Percentiles rank a stretch among this genome's conserved stretches.
Evolutionary conservation across 2,113 vertebrate species (phyloP).

Genomic region (Andinoacara biseriatus): DNA sequence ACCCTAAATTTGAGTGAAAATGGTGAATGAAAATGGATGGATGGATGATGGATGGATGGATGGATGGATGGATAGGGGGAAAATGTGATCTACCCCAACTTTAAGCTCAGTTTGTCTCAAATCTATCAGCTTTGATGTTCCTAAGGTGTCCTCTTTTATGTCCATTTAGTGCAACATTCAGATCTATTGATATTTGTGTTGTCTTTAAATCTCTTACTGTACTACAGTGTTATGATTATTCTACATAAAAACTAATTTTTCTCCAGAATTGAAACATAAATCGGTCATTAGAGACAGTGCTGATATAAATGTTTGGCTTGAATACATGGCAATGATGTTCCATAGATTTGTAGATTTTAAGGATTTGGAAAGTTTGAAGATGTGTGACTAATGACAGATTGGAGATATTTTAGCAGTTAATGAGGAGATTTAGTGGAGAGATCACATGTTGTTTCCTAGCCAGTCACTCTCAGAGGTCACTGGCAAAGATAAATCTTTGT

Average conservation of each 20-base stretch:
- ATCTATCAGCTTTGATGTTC: too few species aligned
- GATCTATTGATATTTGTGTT: background rate
- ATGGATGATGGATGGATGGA: background rate
- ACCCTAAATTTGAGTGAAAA: background rate
- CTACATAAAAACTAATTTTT: background rate
- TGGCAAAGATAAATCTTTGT: background rate
- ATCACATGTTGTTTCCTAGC: constrained; percentile 1
- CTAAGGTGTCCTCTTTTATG: too few species aligned
- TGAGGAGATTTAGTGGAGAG: background rate
- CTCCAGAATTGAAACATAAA: background rate
- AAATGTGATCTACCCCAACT: too few species aligned
- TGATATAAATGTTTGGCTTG: background rate
- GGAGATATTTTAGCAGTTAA: background rate
- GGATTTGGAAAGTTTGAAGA: background rate
- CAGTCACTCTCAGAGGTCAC: constrained; percentile 5
- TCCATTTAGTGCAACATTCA: background rate
- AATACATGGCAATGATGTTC: background rate
- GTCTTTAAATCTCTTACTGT: background rate
- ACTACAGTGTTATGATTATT: background rate
- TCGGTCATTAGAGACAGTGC: background rate
- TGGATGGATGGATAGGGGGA: too few species aligned
- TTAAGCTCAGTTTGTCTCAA: too few species aligned
- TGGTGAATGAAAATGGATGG: background rate
- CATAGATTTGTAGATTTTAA: background rate
- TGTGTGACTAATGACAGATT: background rate